Conservation (phyloP, 2,113 vertebrate genomes). For the Heptranchias perlo region DNA sequence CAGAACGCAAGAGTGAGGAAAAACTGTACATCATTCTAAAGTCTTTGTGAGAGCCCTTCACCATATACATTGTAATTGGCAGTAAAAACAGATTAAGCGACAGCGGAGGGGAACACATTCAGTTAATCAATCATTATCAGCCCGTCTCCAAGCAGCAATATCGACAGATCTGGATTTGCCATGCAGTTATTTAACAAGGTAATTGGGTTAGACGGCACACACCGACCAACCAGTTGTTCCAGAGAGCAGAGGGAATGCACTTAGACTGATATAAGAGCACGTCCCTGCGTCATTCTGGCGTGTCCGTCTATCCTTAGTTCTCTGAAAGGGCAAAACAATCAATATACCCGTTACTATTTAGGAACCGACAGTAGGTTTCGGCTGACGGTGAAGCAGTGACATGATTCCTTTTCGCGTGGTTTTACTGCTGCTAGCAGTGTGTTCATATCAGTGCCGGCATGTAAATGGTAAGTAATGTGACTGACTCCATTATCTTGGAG, state of each 20-base stretch:
- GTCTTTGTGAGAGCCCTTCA: not conserved
- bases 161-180: slow-evolving; percentile 1
- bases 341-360: not conserved
- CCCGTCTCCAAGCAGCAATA: slow-evolving; percentile 8
- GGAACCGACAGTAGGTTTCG: not conserved
- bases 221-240: slow-evolving; percentile 31
- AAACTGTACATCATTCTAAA: not conserved
- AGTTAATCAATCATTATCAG: not conserved
- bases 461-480: slow-evolving; percentile 25
- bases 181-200: slow-evolving; percentile 38
- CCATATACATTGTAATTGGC: not conserved
- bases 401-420: slow-evolving; percentile 3
- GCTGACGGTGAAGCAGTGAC: not conserved
- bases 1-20: not conserved
- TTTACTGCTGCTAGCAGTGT: not conserved
- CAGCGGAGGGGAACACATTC: not conserved
- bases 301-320: slow-evolving; percentile 16
- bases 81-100: not conserved
- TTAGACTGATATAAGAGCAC: slow-evolving; percentile 20
- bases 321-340: not conserved
- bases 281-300: slow-evolving; percentile 37
- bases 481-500: slow-evolving; percentile 24
- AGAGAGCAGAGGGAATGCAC: not conserved
- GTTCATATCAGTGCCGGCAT: not conserved
- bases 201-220: slow-evolving; percentile 29